Evolutionary conservation across 2,113 vertebrate genomes (phyloP).

Genomic region (Campylomormyrus tamandua): DNA sequence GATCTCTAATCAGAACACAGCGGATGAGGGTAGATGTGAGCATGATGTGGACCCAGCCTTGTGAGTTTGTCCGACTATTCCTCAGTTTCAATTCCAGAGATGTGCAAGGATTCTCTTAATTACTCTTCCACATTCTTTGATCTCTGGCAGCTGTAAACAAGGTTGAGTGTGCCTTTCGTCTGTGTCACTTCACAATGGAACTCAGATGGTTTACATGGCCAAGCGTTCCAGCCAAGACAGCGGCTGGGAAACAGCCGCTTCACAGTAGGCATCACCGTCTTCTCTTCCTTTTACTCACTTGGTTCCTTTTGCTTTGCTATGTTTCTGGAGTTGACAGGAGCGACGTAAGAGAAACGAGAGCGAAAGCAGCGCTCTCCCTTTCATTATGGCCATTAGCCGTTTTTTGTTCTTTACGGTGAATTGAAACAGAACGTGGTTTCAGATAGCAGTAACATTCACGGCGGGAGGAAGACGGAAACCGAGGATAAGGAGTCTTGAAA

Average conservation of each 20-base stretch:
- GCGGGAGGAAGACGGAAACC: neutral
- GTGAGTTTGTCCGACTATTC: neutral
- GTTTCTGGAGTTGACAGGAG: neutral
- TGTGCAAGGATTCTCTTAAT: neutral
- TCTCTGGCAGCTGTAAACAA: neutral
- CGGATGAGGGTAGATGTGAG: neutral
- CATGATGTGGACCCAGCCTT: neutral
- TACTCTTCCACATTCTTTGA: neutral
- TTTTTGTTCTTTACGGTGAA: neutral
- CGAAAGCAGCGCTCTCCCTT: neutral
- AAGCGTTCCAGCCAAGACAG: neutral
- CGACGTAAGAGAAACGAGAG: neutral
- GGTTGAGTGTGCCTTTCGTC: neutral
- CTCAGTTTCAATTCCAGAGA: neutral
- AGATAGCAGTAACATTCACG: neutral
- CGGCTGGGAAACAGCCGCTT: neutral
- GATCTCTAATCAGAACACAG: neutral
- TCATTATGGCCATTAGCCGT: neutral
- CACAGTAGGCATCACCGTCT: neutral
- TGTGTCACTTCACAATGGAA: neutral
- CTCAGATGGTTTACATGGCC: neutral
- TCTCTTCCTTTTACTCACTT: neutral
- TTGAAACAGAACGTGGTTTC: neutral
- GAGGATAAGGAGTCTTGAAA: neutral
- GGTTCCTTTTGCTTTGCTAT: neutral